Conservation (phyloP, 2,113 vertebrate species). For the Cepphus grylle region DNA sequence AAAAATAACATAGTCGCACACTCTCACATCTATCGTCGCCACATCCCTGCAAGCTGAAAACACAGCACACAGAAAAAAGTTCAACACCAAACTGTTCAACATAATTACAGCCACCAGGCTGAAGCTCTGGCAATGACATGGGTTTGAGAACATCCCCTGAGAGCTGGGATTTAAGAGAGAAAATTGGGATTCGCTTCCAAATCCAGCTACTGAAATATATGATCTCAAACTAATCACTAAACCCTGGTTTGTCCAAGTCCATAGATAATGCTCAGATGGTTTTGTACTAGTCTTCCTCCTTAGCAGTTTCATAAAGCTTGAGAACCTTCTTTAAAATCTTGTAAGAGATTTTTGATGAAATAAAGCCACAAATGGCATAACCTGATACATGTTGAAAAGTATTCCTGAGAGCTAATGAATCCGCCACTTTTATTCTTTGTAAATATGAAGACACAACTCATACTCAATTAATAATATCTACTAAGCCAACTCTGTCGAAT, state of each 20-base stretch:
- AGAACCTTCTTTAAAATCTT: neutral
- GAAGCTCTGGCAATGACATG: rapidly evolving
- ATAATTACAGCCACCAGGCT: neutral
- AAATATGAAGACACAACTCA: neutral
- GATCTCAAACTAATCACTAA: neutral
- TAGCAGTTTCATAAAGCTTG: neutral
- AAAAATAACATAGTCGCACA: neutral
- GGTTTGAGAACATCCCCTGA: neutral
- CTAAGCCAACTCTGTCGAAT: conserved; percentile 7
- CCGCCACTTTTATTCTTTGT: neutral
- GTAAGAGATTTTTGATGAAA: neutral
- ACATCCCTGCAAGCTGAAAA: neutral
- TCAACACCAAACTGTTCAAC: neutral
- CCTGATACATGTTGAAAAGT: neutral
- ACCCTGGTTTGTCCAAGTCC: neutral
- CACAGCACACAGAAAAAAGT: neutral
- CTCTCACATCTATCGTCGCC: neutral
- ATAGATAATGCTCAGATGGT: neutral
- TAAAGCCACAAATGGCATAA: neutral
- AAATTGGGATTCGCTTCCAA: neutral
- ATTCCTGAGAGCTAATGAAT: neutral
- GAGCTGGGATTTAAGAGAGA: neutral
- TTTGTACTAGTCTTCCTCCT: neutral
- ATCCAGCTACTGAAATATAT: neutral
- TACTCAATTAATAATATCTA: conserved; percentile 1